Base-by-base conservation (phyloP, 2,888 invertebrate genomes). In the Cyaniris semiargus region DNA sequence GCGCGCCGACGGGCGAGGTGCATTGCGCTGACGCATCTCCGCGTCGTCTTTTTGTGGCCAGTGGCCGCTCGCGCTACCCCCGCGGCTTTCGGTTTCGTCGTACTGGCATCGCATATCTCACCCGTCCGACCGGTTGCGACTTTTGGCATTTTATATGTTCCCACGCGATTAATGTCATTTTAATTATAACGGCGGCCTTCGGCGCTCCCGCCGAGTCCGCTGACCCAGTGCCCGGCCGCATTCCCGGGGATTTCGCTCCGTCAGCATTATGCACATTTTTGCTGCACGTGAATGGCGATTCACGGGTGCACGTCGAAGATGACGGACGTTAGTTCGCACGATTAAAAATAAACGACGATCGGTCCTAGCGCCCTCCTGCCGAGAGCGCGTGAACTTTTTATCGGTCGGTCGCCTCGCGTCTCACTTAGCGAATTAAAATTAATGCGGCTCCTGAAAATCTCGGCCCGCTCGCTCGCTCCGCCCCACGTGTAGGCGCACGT, bases 121-220 rank as follows among this genome's bases (percentile, higher is more conserved):
- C 88, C 88, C 87, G 89, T 88, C 85, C 79, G 86, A 90, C 90
- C 89, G 90, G 90, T 91, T 89, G 85, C 83, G 86, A 85, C 80
- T 87, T 85, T 88, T 87, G 90, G 87, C 88, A 90, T 90, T 91
- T 74, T 89, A 87, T 86, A 83, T 85, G 89, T 93, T 93, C 93
- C 91, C 93, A 93, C 93, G 92, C 89, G 87, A 89, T 91, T 93
- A 90, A 92, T 92, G 91, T 92, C 91, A 90, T 90, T 90, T 91
- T 90, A 89, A 91, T 92, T 90, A 90, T 90, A 89, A 87, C 87
- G 89, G 86, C 84, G 87, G 85, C 88, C 86, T 85, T 83, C 84
- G 84, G 83, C 77, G 77, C 83, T 84, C 86, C 85, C 83, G 82
- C 80, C 84, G 86, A 86, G 89, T 89, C 88, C 89, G 86, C 91